Percentiles rank a stretch among this genome's conserved stretches.
These are phyloP conservation scores for Radopholus similis DNA, from an alignment of 1,140 invertebrate genomes.

Conservation along the genomic window DNA sequence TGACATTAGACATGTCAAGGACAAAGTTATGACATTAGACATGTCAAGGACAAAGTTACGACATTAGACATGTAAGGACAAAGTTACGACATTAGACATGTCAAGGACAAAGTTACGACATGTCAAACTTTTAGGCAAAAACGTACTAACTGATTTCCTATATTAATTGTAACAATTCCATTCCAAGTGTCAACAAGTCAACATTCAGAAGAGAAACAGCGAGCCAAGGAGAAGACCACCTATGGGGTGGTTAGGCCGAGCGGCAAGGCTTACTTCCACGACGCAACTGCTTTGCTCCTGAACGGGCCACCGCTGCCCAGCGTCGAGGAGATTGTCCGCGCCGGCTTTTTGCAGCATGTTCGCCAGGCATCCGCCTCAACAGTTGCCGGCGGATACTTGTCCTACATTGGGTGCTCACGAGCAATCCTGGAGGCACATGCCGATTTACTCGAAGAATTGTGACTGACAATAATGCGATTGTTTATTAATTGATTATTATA, in stretches of 20 bases:
- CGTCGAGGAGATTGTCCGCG: conserved; percentile 67
- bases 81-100: too few relatives aligned
- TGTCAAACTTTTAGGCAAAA: too few relatives aligned
- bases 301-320: conserved; percentile 72
- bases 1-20: too few relatives aligned
- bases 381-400: conserved; percentile 78
- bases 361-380: conserved; percentile 7
- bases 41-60: too few relatives aligned
- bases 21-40: too few relatives aligned
- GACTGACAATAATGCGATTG: too few relatives aligned
- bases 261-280: conserved; percentile 64
- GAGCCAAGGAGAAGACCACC: conserved; percentile 60
- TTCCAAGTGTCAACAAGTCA: background rate
- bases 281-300: conserved; percentile 68
- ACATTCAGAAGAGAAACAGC: conserved; percentile 43
- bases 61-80: too few relatives aligned
- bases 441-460: conserved; percentile 67
- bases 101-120: too few relatives aligned
- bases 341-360: conserved; percentile 76
- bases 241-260: conserved; percentile 31
- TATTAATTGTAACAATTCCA: background rate
- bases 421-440: conserved; percentile 84
- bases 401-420: conserved; percentile 76
- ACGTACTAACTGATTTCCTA: too few relatives aligned
- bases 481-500: background rate